These are phyloP conservation scores for Gallinago stenura DNA, from an alignment of 2,797 vertebrate genomes.

Conservation along the genomic window DNA sequence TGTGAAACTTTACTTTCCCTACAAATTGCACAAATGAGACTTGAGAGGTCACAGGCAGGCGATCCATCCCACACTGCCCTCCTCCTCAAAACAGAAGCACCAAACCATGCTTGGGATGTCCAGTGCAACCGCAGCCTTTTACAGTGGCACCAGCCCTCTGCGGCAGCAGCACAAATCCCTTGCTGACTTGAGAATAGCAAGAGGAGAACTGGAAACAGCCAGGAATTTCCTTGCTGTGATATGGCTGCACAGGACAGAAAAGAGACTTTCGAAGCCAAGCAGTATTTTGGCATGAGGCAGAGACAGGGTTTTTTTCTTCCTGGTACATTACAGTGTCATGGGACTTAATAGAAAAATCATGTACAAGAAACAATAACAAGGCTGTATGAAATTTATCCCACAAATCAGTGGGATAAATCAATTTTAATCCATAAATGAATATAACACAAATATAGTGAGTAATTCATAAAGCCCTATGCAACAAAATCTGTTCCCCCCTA, in stretches of 20 bases:
- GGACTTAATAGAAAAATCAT: not conserved
- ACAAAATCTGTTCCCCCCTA: not conserved
- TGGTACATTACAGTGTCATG: not conserved
- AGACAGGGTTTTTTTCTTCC: not conserved
- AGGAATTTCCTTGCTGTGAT: rapidly evolving
- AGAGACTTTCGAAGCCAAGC: not conserved
- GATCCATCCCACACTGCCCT: rapidly evolving
- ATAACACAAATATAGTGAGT: not conserved
- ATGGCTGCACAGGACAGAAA: not conserved
- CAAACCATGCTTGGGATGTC: rapidly evolving
- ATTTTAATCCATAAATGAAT: conserved; percentile 8
- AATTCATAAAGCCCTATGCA: not conserved
- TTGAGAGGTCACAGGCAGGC: not conserved
- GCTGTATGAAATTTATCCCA: not conserved
- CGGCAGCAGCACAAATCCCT: rapidly evolving
- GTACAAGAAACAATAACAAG: not conserved
- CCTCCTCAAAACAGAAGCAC: not conserved
- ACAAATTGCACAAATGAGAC: not conserved
- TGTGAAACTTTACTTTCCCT: not conserved
- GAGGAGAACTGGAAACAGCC: not conserved
- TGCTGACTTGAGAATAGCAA: not conserved
- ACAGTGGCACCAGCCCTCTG: not conserved
- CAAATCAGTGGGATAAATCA: not conserved
- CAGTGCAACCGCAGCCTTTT: rapidly evolving
- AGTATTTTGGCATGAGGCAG: not conserved